These are phyloP conservation scores for Scartelaos histophorus DNA, from an alignment of 2,113 vertebrate species.

Conservation along the genomic window DNA sequence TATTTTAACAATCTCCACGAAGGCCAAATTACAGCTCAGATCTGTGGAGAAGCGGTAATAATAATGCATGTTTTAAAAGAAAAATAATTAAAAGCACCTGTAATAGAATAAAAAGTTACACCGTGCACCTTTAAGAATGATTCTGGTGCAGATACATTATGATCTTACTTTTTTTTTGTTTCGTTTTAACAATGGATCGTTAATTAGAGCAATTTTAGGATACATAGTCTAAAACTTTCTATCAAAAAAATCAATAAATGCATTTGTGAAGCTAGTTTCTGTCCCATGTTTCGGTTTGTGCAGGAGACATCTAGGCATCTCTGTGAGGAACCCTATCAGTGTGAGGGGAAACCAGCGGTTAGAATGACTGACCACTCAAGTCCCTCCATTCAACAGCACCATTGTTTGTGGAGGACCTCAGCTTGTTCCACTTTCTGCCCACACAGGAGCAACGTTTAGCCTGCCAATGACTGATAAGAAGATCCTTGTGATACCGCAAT, in stretches of 20 bases:
- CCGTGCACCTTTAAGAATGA: too few relatives aligned
- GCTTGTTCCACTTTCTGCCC: constrained; percentile 13
- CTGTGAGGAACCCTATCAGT: constrained; percentile 1
- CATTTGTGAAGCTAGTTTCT: background rate
- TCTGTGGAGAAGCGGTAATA: too few relatives aligned
- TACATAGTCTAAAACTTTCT: too few relatives aligned
- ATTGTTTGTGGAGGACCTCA: constrained; percentile 56
- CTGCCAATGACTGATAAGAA: background rate
- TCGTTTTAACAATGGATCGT: too few relatives aligned
- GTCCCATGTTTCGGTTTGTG: background rate
- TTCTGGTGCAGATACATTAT: too few relatives aligned
- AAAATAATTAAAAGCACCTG: too few relatives aligned
- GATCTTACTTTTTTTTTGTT: too few relatives aligned
- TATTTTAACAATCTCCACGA: too few relatives aligned
- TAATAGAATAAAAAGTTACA: too few relatives aligned
- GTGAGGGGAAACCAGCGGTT: background rate
- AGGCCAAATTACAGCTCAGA: too few relatives aligned
- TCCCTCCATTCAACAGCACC: constrained; percentile 44
- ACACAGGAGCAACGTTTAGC: background rate
- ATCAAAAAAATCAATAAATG: background rate
- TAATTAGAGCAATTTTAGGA: too few relatives aligned
- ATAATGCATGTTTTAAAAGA: too few relatives aligned
- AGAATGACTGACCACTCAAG: constrained; percentile 36
- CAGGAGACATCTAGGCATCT: background rate
- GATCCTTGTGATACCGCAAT: background rate